Evolutionary conservation across 2,888 invertebrate genomes (phyloP), one percentile per base, ranked within the genome.

Genomic region (Fabriciana adippe): DNA sequence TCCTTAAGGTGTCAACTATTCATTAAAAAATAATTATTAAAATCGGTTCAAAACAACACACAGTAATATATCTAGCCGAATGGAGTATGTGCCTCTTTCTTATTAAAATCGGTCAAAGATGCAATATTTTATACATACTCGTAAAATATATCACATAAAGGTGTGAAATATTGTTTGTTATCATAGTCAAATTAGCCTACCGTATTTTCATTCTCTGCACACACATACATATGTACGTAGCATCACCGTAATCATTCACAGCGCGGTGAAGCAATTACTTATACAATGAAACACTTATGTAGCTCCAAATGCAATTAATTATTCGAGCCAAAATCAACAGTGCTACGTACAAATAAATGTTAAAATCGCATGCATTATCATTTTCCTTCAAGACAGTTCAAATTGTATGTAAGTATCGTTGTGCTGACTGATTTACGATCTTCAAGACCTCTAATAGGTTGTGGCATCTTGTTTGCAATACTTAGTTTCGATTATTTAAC

Each of bases 231-330:
- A 56, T 51, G 55, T 55, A 64, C 64, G 56, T 45, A 64, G 51
- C 64, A 51, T 54, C 56, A 21, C 56, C 56, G 64, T 51, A 57
- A 57, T 57, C 61, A 41, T 62, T 62, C 64, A 57, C 35, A 64
- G 50, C 57, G 56, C 26, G 64, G 56, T 64, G n/a, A 45, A 64
- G 56, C 64, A 64, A 64, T 64, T 64, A 64, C 45, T 64, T 18
- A 57, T 53, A 64, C 64, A 57, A n/a, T 21, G 2, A 21, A 11
- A 13, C 51, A 45, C 21, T 35, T 21, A n/a, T 51, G 35, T 41
- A 15, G 41, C 51, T 50, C 51, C 8, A 50, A 41, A 41, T 41
- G 13, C n/a, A 14, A 45, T 53, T 26, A 13, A 45, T 11, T 21
- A 21, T 51, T 57, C 26, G 51, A 1, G n/a, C 56, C 14, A 18